Base-by-base conservation (phyloP, 2,113 vertebrate genomes). In the Salvelinus fontinalis region DNA sequence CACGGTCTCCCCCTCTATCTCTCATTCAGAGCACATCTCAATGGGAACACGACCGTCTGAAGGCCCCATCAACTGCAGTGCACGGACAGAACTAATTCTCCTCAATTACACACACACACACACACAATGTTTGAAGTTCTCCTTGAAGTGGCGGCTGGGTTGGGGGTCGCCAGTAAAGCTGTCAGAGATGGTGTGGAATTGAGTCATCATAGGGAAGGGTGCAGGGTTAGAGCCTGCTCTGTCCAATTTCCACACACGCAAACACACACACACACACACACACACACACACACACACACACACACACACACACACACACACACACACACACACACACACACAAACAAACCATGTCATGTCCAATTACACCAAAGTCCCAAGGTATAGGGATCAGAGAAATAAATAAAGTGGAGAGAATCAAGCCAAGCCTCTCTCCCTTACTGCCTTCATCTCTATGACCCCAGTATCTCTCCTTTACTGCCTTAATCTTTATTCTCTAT, bases 121-220 rank as follows among this genome's bases (percentile, higher is more conserved):
- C 27, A 29, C 27, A 29, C 44, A 18, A 11, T 5, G 71, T 24
- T 48, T 62, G 57, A 64, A 73, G 31, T 49, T 14, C 34, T 16
- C 54, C 49, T 27, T 71, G 70, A 70, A 44, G 67, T 44, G 34
- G 18, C 39, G 2, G n/a, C 67, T 70, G 67, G 67, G 31, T 5
- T 9, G 20, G 67, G 12, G 67, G 16, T 29, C 5, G 44, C 14
- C 24, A 26, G 27, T 48, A 39, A 70, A 48, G 39, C 31, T 48
- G 67, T 70, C 67, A 70, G 20, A 48, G 48, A 34, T 51, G 34
- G 66, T 59, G 48, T 51, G 71, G 66, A 34, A 76, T 70, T 24
- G 51, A 70, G 67, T 24, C 49, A 59, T 76, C 66, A 70, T 48
- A 24, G 22, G 48, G 24, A 14, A 70, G 6, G 34, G 5, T 70